Percentiles rank a stretch among this genome's conserved stretches.
These are phyloP conservation scores for Lacanobia wlatinum DNA, from an alignment of 2,888 invertebrate genomes.

Conservation along the genomic window DNA sequence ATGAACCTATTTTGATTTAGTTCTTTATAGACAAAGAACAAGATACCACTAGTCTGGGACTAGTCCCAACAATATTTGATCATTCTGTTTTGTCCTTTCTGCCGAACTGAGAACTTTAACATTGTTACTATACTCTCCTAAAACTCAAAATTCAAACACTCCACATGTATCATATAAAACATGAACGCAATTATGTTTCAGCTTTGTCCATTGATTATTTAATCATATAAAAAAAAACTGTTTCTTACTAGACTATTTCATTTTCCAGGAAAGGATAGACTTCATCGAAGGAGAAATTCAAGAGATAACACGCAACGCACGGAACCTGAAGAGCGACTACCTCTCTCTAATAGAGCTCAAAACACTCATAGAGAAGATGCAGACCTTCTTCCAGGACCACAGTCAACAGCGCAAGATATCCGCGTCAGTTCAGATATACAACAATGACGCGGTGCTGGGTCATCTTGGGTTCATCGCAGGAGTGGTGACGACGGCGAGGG, in stretches of 20 bases:
- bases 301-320: conserved; percentile 87
- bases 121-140: no score
- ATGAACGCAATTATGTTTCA: no score
- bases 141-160: no score
- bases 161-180: no score
- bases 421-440: conserved; percentile 85
- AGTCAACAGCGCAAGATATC: conserved; percentile 90
- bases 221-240: no score
- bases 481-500: conserved; percentile 84
- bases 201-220: no score
- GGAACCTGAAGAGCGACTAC: conserved; percentile 86
- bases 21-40: no score
- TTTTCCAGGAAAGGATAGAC: conserved; percentile 87
- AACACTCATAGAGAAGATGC: conserved; percentile 85
- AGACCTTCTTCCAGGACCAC: conserved; percentile 90
- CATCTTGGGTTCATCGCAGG: conserved; percentile 88
- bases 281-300: conserved; percentile 89
- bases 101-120: no score
- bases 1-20: no score
- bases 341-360: conserved; percentile 85
- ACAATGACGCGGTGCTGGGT: conserved; percentile 84
- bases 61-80: no score
- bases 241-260: neutral
- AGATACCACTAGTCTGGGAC: no score
- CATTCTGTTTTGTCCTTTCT: no score